Evolutionary conservation across 2,797 vertebrate species (phyloP).

Genomic region (Peromyscus attwateri): DNA sequence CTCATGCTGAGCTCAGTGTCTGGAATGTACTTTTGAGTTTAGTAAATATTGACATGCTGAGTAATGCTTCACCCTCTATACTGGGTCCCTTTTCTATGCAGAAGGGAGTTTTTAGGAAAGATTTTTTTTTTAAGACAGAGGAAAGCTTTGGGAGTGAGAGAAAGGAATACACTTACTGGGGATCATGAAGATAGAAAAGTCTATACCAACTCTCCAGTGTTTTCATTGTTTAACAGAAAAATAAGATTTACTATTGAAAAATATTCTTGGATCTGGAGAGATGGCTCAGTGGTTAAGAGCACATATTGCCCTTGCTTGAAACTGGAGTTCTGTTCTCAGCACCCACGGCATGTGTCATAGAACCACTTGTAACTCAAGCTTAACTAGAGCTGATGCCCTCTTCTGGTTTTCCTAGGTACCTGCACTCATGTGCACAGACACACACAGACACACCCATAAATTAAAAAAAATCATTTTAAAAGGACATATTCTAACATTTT

Average conservation of each 20-base stretch:
- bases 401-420: background rate
- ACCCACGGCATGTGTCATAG: background rate
- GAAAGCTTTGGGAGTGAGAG: background rate
- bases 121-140: background rate
- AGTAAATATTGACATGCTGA: background rate
- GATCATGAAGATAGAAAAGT: background rate
- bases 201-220: background rate
- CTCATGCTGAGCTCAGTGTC: background rate
- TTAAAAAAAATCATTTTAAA: background rate
- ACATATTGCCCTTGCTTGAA: background rate
- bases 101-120: background rate
- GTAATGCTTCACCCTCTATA: background rate
- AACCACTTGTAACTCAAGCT: background rate
- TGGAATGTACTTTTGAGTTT: constrained; percentile 1
- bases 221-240: background rate
- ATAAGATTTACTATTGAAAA: constrained; percentile 8
- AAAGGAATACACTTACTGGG: background rate
- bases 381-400: background rate
- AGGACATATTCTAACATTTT: background rate
- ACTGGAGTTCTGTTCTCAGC: background rate
- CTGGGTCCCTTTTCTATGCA: background rate
- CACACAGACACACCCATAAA: background rate
- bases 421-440: background rate
- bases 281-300: background rate
- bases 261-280: background rate